These are phyloP conservation scores for Pandion haliaetus DNA, from an alignment of 2,113 vertebrate genomes.

Conservation along the genomic window DNA sequence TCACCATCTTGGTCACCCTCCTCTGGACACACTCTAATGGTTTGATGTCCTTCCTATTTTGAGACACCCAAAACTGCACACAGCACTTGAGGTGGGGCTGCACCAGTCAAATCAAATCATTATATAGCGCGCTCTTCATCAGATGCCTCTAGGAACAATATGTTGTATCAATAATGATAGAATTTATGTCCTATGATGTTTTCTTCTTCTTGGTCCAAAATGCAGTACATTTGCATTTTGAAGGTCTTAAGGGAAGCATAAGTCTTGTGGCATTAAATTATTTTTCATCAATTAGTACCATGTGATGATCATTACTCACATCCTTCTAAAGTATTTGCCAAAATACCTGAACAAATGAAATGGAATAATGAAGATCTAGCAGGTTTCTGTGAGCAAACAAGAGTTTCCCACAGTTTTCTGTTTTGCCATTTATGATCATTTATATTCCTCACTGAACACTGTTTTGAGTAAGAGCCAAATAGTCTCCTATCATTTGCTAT, in stretches of 20 bases:
- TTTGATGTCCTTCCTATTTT: neutral
- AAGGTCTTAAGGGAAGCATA: neutral
- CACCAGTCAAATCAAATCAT: neutral
- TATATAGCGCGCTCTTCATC: neutral
- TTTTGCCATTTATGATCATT: neutral
- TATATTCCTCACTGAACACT: neutral
- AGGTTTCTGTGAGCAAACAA: neutral
- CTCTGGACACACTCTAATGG: too few species aligned
- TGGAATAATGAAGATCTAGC: neutral
- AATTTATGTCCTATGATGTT: neutral
- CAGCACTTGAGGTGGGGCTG: fast-evolving
- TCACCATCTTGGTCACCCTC: neutral
- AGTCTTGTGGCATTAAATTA: neutral
- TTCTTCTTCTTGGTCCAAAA: neutral
- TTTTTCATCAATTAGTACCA: neutral
- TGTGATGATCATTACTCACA: neutral
- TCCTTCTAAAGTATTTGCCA: neutral
- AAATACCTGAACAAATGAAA: neutral
- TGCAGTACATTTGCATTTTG: neutral
- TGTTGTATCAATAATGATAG: neutral
- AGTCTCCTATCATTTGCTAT: neutral
- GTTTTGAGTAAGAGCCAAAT: neutral
- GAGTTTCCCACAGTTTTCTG: neutral
- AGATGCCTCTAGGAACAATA: neutral
- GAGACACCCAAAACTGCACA: neutral